A percentile compares a stretch with the other conserved stretches of the same genome.
Evolutionary conservation across 2,113 vertebrate species (phyloP).

Genomic region (human): GRCh38 chr1:55945001-55945500

Average conservation of each 20-base stretch:
- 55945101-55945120: not conserved
- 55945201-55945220: not conserved
- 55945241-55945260: not conserved
- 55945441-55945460: not conserved
- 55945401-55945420: not conserved
- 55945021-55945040: not conserved
- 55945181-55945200: not conserved
- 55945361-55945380: not conserved
- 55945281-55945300: not conserved
- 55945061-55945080: not conserved
- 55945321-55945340: not conserved
- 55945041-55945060: not conserved
- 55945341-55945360: too few species aligned
- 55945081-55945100: not conserved
- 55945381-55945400: not conserved
- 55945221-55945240: not conserved
- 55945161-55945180: not conserved
- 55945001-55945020: not conserved
- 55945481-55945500: not conserved
- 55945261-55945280: not conserved
- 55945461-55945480: constrained; percentile 50
- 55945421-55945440: not conserved
- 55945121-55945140: not conserved
- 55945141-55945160: not conserved
- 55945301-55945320: not conserved